These are phyloP conservation scores for Oxygymnocypris stewartii DNA, from an alignment of 2,113 vertebrate genomes.

Conservation along the genomic window DNA sequence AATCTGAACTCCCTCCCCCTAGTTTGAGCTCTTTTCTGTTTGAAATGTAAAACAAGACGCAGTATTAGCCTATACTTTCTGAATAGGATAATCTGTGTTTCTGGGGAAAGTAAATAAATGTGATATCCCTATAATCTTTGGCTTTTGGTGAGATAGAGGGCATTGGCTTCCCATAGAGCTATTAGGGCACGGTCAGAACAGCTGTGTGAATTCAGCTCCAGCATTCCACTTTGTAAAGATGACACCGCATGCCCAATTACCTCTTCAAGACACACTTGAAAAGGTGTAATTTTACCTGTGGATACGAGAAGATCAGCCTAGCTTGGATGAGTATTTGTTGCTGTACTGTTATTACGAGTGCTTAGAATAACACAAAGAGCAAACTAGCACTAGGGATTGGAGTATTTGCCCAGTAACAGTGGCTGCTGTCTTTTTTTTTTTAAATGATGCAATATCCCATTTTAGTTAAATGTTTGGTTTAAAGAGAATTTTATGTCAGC, in stretches of 20 bases:
- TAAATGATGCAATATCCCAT: neutral
- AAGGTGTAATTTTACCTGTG: slow-evolving; percentile 57
- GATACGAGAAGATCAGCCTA: slow-evolving; percentile 60
- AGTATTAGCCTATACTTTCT: slow-evolving; percentile 27
- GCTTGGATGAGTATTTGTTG: slow-evolving; percentile 52
- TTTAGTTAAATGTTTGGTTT: neutral
- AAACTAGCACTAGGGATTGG: too few species aligned
- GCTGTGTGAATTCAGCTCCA: slow-evolving; percentile 50
- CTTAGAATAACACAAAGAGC: too few species aligned
- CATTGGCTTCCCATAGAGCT: slow-evolving; percentile 62
- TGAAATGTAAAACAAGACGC: slow-evolving; percentile 14
- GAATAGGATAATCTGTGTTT: slow-evolving; percentile 52
- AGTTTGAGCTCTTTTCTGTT: slow-evolving; percentile 17
- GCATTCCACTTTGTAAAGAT: slow-evolving; percentile 34
- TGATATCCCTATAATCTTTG: slow-evolving; percentile 60
- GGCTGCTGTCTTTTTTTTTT: slow-evolving; percentile 8
- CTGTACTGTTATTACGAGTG: slow-evolving; percentile 51
- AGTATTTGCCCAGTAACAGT: slow-evolving; percentile 19
- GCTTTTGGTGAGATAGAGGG: slow-evolving; percentile 65
- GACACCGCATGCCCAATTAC: slow-evolving; percentile 57
- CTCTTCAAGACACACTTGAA: slow-evolving; percentile 52
- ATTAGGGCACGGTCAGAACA: slow-evolving; percentile 60
- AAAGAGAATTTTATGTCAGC: neutral
- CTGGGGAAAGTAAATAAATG: slow-evolving; percentile 34
- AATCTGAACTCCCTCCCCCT: neutral